phyloP scores from a whole-genome alignment of 2,888 invertebrate species.

The Meteorus colon region DNA sequence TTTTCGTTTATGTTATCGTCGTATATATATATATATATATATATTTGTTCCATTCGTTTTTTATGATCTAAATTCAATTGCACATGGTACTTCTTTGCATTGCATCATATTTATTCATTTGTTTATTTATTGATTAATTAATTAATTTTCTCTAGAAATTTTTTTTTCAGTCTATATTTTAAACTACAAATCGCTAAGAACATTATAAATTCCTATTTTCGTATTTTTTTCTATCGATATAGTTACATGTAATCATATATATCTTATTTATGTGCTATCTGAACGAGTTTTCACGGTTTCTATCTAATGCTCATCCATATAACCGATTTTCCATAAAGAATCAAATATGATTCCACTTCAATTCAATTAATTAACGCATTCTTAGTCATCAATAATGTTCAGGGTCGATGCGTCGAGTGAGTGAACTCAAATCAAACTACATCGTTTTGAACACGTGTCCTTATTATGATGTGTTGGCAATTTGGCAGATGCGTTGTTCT shows the following conservation, averaged over 20 bases:
- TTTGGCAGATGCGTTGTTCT: constrained; percentile 28
- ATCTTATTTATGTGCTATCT: not conserved
- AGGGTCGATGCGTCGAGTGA: constrained; percentile 42
- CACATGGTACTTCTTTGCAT: not conserved
- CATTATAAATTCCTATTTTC: not conserved
- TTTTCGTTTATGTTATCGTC: not conserved
- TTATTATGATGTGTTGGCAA: constrained; percentile 13
- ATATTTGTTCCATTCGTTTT: not conserved
- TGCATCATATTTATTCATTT: not conserved
- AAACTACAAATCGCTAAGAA: not conserved
- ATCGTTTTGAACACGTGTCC: constrained; percentile 9
- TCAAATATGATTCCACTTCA: not conserved
- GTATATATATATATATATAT: not conserved
- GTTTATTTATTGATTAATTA: not conserved
- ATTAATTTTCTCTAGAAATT: not conserved
- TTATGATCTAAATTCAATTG: not conserved
- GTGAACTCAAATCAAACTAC: constrained; percentile 39
- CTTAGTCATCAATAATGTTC: constrained; percentile 35
- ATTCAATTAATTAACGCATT: constrained; percentile 35
- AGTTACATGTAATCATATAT: not conserved
- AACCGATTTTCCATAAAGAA: no score
- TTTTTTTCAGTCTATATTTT: not conserved
- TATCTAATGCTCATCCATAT: no score
- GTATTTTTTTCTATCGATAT: not conserved
- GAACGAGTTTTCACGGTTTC: not conserved